Evolutionary conservation across 2,113 vertebrate species (phyloP), one percentile per base, ranked within the genome.

Genomic region (Pseudonaja textilis): DNA sequence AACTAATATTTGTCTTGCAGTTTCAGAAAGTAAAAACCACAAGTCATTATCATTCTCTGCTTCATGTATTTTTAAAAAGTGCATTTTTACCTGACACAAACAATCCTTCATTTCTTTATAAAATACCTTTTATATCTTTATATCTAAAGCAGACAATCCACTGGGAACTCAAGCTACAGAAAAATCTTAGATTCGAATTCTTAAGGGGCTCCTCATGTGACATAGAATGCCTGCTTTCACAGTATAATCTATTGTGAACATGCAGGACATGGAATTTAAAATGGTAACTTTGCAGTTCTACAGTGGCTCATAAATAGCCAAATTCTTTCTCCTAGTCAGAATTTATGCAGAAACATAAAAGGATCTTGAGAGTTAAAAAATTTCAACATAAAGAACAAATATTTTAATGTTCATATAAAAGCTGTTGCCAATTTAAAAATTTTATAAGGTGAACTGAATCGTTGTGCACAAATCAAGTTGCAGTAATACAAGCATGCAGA

Each of bases 201-300:
- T 95, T 94, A 89, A 94, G 93, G 93, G 95, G 94, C 90, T 95
- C 90, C 93, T 96, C 92, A 25, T 20, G 92, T 96, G 95, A 94
- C 95, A 91, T 0, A 0, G 45, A 50, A 86, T 94, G 85, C 90
- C 74, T 93, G 93, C 6, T 91, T 39, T 94, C 93, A 93, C 47
- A 94, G 91, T 8, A 16, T 11, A 57, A 4, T 92, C 92, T 94
- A 90, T 61, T 87, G 23, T 93, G 50, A 57, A 64, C 87, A 69
- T 95, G 92, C 50, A 23, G 87, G 29, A 5, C 74, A n/a, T 8
- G 0, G 0, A 18, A 74, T 90, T 91, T 85, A 39, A 87, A 85
- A 54, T 87, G 20, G n/a, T 57, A 89, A 91, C 57, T 47, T 0
- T 23, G 74, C 93, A 74, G 45, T 91, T 23, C 34, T 52, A 7